Evolutionary conservation across 2,888 invertebrate species (phyloP), one percentile per base, ranked within the genome.

Genomic region (Doris montereyensis): DNA sequence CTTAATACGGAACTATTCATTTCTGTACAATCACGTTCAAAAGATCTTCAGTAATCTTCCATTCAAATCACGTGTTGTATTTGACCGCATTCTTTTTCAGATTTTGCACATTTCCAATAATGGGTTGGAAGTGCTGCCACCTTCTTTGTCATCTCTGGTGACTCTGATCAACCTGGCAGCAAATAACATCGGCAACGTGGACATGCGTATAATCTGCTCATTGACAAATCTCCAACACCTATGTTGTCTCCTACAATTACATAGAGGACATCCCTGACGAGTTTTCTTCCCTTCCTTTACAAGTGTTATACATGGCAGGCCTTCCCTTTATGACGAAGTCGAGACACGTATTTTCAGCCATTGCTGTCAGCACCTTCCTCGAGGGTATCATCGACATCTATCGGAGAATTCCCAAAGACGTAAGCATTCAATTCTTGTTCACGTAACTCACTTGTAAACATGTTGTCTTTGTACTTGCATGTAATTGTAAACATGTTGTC

Each of bases 51-150:
- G n/a, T n/a, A n/a, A n/a, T n/a, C n/a, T n/a, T n/a, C n/a, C n/a
- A n/a, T n/a, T n/a, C n/a, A n/a, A n/a, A n/a, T n/a, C n/a, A n/a
- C n/a, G n/a, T n/a, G n/a, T n/a, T n/a, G n/a, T n/a, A n/a, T n/a
- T n/a, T 73, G 2, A 73, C 30, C 24, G 4, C n/a, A 28, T 30
- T 34, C 58, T 32, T 35, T 28, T 84, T 58, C 68, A 78, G 30
- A 81, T 77, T 24, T 77, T 89, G 41, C 82, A 86, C 62, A 85
- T 89, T 30, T 86, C 86, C 17, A 81, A 85, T 76, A 88, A 88
- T 71, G 86, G 86, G 2, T 76, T 88, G 10, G 75, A 80, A 3
- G 80, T 70, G 5, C 58, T 87, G 13, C 87, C 87, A 5, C 58
- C 68, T 1, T 62, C 71, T 2, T 73, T 85, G 8, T 81, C 77